Base-by-base conservation (phyloP, 2,797 vertebrate genomes). In the Pangasius macronema region DNA sequence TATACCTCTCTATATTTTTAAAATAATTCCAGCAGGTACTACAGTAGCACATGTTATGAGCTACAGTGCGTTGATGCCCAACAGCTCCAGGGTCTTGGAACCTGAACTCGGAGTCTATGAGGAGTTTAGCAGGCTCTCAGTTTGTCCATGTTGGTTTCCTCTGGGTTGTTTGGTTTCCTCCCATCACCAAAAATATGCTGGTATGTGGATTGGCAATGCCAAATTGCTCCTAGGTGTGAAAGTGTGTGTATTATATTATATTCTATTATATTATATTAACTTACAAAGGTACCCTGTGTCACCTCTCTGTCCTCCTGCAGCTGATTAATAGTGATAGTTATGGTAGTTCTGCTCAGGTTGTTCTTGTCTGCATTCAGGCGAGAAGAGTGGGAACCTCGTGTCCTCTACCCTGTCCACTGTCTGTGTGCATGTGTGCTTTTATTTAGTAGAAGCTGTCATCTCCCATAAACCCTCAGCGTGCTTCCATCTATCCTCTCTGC, bases 401-500 rank as follows among this genome's bases (percentile, higher is more conserved):
- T 81, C 87, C 85, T 90, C 79, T 88, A 88, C 84, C 84, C 89
- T 59, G 24, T 84, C 86, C 87, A 90, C 85, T 90, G 86, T 22
- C 81, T 91, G 86, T 91, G 91, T 92, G 91, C 92, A 90, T 6
- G 89, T 93, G 91, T 90, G 92, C 93, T 95, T 95, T 92, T 93
- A 75, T 95, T 95, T 94, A 93, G 93, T 92, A 93, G 93, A 92
- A 93, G 92, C 94, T 95, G 95, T 95, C 94, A 93, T 94, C 94
- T 95, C 92, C 90, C 92, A 94, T 94, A 94, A 94, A 93, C 92
- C 94, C 93, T 94, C 91, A 85, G 92, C n/a, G 72, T 88, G 90
- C 92, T 88, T 94, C 92, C 91, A 92, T 91, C 93, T 93, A 90
- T 95, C 93, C 92, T 92, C 87, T 87, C 91, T 90, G 94, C 93